A percentile compares a stretch with the other conserved stretches of the same genome.
These are phyloP conservation scores for Tachina fera DNA, from an alignment of 2,888 invertebrate species.

Conservation along the genomic window DNA sequence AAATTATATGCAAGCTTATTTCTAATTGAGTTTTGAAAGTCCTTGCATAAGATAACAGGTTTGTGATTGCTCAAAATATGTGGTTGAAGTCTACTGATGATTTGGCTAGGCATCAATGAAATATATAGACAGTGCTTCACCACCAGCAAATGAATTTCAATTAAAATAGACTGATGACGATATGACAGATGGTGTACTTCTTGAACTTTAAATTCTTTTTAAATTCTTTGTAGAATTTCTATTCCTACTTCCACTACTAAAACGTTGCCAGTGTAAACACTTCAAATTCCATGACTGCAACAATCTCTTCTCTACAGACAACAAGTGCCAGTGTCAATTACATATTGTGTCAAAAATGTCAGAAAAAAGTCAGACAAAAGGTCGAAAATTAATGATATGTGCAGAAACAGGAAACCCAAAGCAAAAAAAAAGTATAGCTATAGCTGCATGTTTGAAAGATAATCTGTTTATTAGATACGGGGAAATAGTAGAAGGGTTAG, in stretches of 20 bases:
- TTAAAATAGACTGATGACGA: too few relatives aligned
- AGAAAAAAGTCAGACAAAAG: conserved; percentile 67
- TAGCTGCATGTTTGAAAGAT: conserved; percentile 15
- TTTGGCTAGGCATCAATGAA: too few relatives aligned
- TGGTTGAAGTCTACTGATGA: too few relatives aligned
- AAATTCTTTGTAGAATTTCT: too few relatives aligned
- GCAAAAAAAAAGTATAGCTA: neutral
- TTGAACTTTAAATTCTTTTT: too few relatives aligned
- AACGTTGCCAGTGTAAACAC: conserved; percentile 7
- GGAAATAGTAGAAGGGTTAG: neutral
- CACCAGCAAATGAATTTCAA: too few relatives aligned
- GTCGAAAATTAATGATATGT: conserved; percentile 52
- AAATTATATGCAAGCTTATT: too few relatives aligned
- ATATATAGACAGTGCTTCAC: too few relatives aligned
- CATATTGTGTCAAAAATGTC: conserved; percentile 81
- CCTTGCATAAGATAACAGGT: too few relatives aligned
- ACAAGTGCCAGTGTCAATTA: conserved; percentile 80
- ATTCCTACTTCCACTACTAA: neutral
- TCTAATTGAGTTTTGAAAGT: too few relatives aligned
- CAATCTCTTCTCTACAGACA: conserved; percentile 23
- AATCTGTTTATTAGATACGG: conserved; percentile 20
- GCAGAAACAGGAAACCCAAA: neutral
- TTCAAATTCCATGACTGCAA: neutral
- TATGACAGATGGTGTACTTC: too few relatives aligned
- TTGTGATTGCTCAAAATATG: too few relatives aligned